Base-by-base conservation (phyloP, 2,113 vertebrate species). In the Excalfactoria chinensis region DNA sequence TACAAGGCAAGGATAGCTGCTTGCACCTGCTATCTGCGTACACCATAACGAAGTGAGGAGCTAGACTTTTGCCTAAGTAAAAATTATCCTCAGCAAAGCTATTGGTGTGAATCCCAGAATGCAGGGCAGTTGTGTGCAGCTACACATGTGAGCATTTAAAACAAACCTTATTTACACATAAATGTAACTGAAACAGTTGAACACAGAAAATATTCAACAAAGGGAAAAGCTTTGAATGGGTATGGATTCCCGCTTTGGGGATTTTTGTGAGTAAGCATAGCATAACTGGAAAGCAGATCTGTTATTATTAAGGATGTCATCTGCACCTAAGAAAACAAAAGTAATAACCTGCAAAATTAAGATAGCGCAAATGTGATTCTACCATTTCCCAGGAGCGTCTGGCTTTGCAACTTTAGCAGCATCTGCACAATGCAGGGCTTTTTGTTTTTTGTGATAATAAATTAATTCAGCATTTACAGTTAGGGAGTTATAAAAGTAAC, bases 311-410 rank as follows among this genome's bases (percentile, higher is more conserved):
- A 84, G 75, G 48, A 40, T 88, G 56, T 68, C 70, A 43, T 32
- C 64, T 86, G 9, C 25, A 5, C n/a, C 35, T 68, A 73, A 67
- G 60, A 86, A 64, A 32, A 68, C 73, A 82, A 66, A 91, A 82
- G 37, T 63, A 86, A 70, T 88, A 92, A 93, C 66, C 40, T 92
- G 60, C 19, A 86, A 85, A 93, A 93, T 81, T 64, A 88, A 89
- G 72, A 80, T 43, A 40, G 43, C 74, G 68, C n/a, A 84, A 81
- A 86, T 0, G 0, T 32, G 70, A 88, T 72, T 91, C 53, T 92
- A 78, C 32, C 40, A 78, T 78, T 86, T 93, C 79, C 85, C 75
- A 69, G 58, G 72, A 83, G 62, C 37, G 35, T 85, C 89, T 93
- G 79, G 60, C 64, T 96, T 92, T 92, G 81, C 1, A 25, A 77